Evolutionary conservation across 1,140 invertebrate species (phyloP), one percentile per base, ranked within the genome.

Genomic region (Lepidurus apus): DNA sequence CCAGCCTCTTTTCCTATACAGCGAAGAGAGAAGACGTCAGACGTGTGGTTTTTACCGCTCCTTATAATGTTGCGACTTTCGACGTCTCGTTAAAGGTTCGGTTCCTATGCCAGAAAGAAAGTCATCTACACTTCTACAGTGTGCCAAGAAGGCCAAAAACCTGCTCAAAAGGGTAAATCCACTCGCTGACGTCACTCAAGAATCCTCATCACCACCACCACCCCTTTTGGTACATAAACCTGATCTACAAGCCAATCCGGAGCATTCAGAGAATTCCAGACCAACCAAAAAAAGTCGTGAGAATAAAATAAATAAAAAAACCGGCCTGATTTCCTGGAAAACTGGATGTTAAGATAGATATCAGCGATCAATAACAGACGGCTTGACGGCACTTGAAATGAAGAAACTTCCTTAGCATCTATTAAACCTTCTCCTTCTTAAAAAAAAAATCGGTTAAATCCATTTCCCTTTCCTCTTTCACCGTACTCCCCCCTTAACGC

Each of bases 11-110:
- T 65, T 65, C 21, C 21, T 47, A 11, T 34, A 34, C 34, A 10
- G 53, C 21, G 21, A 65, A 65, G 6, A 21, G 17, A 17, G 53
- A 21, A 65, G 53, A 65, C 53, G 53, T 65, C 53, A 21, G 21
- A 21, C 53, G 21, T 7, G 53, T n/a, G 1, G 1, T 34, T 34
- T 34, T 34, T 65, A 65, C 53, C 17, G 53, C 53, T 65, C 53
- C 53, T 21, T 65, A 21, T 65, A 65, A 65, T 17, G 53, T 65
- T 5, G 53, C 53, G n/a, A 65, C 6, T 65, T 65, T 65, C 53
- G 53, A 65, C 53, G 53, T 65, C 53, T 65, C 53, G 53, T 65
- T 65, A 65, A 17, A 65, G 53, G 53, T 65, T 65, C 17, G 53
- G 53, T 65, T 65, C 53, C 17, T 65, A 1, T 17, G 53, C 53